Conservation (phyloP, 2,888 invertebrate species). For the Helobdella robusta region DNA sequence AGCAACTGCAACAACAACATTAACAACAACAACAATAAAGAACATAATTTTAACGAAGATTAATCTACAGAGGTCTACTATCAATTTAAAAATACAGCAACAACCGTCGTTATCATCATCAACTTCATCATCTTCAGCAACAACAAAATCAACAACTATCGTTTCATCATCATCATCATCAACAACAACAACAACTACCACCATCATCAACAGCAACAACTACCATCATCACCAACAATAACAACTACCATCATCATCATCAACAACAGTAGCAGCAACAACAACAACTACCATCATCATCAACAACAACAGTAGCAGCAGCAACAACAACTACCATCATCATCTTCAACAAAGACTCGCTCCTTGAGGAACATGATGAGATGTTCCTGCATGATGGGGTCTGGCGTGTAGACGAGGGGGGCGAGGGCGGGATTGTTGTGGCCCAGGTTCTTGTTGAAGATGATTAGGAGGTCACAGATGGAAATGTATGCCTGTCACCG, state of each 20-base stretch:
- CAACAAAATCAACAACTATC: too few species aligned
- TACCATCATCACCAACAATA: too few species aligned
- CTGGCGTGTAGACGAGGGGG: conserved; percentile 69
- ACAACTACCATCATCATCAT: neutral
- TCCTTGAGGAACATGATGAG: conserved; percentile 83
- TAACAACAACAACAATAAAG: too few species aligned
- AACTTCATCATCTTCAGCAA: too few species aligned
- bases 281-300: neutral
- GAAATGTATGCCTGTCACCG: conserved; percentile 70
- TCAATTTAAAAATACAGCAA: too few species aligned
- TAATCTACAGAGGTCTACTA: too few species aligned
- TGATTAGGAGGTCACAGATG: conserved; percentile 85
- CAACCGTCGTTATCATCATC: too few species aligned
- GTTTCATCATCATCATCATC: conserved; percentile 15
- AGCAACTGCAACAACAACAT: too few species aligned
- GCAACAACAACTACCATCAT: conserved; percentile 59
- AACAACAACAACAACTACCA: neutral
- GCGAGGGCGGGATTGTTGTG: conserved; percentile 38
- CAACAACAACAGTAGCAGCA: neutral
- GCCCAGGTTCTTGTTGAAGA: conserved; percentile 75
- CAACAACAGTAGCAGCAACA: neutral
- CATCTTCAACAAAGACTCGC: conserved; percentile 83
- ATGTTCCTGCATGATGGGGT: conserved; percentile 65
- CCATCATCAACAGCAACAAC: neutral
- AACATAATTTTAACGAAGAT: too few species aligned